Evolutionary conservation across 2,888 invertebrate species (phyloP), one percentile per base, ranked within the genome.

Genomic region (Ametastegia equiseti): DNA sequence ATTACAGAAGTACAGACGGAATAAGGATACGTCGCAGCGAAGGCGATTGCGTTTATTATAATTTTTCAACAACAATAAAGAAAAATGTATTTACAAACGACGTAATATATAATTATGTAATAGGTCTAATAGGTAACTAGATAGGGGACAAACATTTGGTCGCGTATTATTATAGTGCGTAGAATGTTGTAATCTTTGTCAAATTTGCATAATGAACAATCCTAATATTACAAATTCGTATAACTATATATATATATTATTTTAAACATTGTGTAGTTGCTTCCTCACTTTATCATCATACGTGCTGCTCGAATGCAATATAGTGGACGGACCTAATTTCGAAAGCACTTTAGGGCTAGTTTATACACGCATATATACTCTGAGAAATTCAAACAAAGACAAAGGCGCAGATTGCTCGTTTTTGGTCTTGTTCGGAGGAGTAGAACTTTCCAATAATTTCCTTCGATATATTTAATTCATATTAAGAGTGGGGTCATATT

Each of bases 61-160:
- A n/a, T 13, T 75, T 23, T 27, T 54, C 19, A 57, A 75, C 39
- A 57, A 54, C 36, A 54, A 33, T 54, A 39, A 75, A 75, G 19
- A 54, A 75, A 54, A 54, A 19, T 15, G 30, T 75, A 75, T 75
- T 54, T 75, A 75, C 75, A 75, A 54, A 75, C 50, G 75, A 54
- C 36, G 47, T 54, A 13, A 54, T 54, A 23, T 11, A n/a, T 65
- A 36, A 13, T 13, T 47, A 47, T 47, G n/a, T n/a, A 13, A 15
- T 15, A 13, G n/a, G n/a, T n/a, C n/a, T 57, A 27, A 27, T 60
- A 30, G 15, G 27, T 30, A 15, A 50, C 15, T 13, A 36, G n/a
- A 39, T 36, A 67, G 27, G n/a, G 11, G 11, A 67, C 19, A 67
- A 67, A 39, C 2, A 19, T 67, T 67, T 36, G 65, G 15, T 67